These are phyloP conservation scores for Selene dorsalis DNA, from an alignment of 2,797 vertebrate genomes.

Conservation along the genomic window DNA sequence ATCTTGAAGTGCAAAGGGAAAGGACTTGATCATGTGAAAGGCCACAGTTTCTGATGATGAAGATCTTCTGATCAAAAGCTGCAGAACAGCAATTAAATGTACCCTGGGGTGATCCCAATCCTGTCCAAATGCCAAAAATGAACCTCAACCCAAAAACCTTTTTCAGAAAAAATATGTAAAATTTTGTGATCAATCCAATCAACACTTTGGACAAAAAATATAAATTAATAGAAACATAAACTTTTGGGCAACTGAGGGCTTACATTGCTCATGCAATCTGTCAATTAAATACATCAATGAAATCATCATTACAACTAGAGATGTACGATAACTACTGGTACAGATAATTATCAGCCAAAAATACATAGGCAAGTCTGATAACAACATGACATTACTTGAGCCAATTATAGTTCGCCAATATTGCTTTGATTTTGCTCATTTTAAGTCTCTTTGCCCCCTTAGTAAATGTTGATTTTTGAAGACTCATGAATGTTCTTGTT, in stretches of 20 bases:
- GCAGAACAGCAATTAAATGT: background rate
- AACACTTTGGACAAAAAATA: background rate
- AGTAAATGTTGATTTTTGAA: too few relatives aligned
- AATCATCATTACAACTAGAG: background rate
- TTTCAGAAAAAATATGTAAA: background rate
- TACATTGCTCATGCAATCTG: background rate
- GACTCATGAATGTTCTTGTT: too few relatives aligned
- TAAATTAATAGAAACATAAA: background rate
- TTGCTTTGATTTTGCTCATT: too few relatives aligned
- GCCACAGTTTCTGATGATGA: background rate
- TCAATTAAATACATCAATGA: background rate
- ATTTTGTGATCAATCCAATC: background rate
- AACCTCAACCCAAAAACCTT: background rate
- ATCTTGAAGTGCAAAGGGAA: background rate
- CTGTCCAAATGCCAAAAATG: too few relatives aligned
- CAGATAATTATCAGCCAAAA: too few relatives aligned
- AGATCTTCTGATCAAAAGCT: background rate
- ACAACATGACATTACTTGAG: too few relatives aligned
- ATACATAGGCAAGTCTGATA: too few relatives aligned
- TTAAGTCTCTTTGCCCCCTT: too few relatives aligned
- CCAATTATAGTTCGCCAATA: too few relatives aligned
- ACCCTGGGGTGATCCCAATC: background rate
- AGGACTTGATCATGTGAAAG: background rate
- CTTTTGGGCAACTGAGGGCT: background rate
- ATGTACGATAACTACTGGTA: too few relatives aligned